phyloP scores from a whole-genome alignment of 1,140 invertebrate species.

The Drosophila willistoni region DNA sequence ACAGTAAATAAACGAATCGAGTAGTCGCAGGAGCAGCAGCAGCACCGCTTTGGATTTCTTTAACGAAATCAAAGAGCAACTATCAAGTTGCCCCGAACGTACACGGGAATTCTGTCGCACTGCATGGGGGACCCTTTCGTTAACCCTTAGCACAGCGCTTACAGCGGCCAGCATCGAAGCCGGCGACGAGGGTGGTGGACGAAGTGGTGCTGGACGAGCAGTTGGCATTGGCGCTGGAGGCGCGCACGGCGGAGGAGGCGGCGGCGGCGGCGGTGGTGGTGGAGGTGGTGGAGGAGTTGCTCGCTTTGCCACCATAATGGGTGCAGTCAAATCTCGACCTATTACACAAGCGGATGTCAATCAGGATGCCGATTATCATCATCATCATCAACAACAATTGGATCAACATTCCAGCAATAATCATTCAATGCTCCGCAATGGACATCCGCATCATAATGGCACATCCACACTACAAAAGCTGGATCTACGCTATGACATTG shows the following conservation, averaged over 20 bases:
- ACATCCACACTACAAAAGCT: constrained; percentile 67
- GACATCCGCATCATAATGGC: constrained; percentile 44
- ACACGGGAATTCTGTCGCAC: constrained; percentile 75
- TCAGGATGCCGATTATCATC: constrained; percentile 24
- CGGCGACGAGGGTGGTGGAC: constrained; percentile 57
- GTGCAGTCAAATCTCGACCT: constrained; percentile 73
- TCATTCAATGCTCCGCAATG: constrained; percentile 66
- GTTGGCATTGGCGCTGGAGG: constrained; percentile 40
- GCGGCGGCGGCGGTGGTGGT: constrained; percentile 37
- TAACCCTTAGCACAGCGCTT: constrained; percentile 79
- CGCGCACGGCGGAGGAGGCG: constrained; percentile 40
- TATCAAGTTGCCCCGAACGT: constrained; percentile 82
- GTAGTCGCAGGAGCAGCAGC: not conserved
- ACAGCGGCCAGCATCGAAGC: constrained; percentile 68
- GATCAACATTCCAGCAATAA: constrained; percentile 41
- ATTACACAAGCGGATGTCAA: constrained; percentile 70
- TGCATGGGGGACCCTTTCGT: constrained; percentile 80
- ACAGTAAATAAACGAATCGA: not conserved
- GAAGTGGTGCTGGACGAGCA: constrained; percentile 18
- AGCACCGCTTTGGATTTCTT: constrained; percentile 81
- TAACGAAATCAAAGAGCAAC: constrained; percentile 80
- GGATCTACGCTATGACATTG: constrained; percentile 79
- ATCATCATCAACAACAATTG: constrained; percentile 40
- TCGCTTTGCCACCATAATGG: constrained; percentile 79
- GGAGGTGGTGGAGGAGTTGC: constrained; percentile 33